Percentiles rank a stretch among this genome's conserved stretches.
Conservation (phyloP, 2,888 invertebrate species). For the Caenorhabditis sp. region DNA sequence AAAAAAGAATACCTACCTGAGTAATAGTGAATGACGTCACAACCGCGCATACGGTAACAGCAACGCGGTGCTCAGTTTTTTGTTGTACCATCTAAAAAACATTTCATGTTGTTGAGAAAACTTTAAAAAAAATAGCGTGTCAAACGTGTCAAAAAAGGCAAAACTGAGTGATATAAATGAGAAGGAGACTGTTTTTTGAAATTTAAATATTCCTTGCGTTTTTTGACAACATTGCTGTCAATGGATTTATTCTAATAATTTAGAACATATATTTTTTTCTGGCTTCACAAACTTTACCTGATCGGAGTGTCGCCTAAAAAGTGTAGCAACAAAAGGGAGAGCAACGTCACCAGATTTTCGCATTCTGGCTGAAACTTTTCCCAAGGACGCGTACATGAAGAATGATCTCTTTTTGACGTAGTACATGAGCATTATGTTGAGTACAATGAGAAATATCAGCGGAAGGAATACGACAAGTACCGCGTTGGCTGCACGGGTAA, state of each 20-base stretch:
- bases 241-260: background rate
- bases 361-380: constrained; percentile 43
- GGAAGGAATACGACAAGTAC: constrained; percentile 60
- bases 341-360: constrained; percentile 41
- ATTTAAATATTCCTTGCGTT: background rate
- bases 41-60: constrained; percentile 63
- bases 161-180: background rate
- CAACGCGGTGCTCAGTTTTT: constrained; percentile 61
- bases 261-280: background rate
- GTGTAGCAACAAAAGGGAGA: constrained; percentile 44
- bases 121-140: background rate
- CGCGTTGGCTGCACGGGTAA: constrained; percentile 58
- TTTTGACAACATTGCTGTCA: background rate
- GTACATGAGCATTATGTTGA: constrained; percentile 49
- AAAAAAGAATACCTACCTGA: too few species aligned
- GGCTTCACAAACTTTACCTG: constrained; percentile 32
- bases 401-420: constrained; percentile 54
- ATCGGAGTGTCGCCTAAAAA: constrained; percentile 51
- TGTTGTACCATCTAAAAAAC: constrained; percentile 50
- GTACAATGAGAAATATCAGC: constrained; percentile 51
- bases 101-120: background rate
- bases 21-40: constrained; percentile 66
- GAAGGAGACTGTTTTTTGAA: background rate
- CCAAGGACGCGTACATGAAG: constrained; percentile 49
- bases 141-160: background rate